These are phyloP conservation scores for Rambutsinella grinnellia DNA, from an alignment of 2,888 invertebrate species.

Conservation along the genomic window DNA sequence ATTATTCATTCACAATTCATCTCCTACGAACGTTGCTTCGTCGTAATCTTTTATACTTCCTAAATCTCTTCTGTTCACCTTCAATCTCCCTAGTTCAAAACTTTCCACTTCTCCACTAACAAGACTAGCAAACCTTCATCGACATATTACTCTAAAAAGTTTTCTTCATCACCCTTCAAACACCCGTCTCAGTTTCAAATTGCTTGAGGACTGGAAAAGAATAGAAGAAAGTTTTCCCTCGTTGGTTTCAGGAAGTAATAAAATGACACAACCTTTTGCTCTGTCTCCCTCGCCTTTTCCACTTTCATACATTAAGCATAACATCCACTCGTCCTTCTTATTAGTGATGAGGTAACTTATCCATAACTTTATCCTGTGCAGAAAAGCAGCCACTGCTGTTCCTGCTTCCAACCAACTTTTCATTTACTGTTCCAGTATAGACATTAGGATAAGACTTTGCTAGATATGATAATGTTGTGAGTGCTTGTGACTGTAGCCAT, in stretches of 20 bases:
- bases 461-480: constrained; percentile 2
- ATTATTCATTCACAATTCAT: no score
- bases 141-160: no score
- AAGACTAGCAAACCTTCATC: no score
- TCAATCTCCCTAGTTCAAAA: no score
- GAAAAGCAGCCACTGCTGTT: not conserved
- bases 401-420: not conserved
- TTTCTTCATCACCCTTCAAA: constrained; percentile 19
- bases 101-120: no score
- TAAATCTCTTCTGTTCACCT: no score
- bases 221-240: constrained; percentile 15
- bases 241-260: constrained; percentile 29
- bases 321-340: constrained; percentile 4
- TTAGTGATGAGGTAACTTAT: constrained; percentile 11
- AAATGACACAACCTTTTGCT: constrained; percentile 16
- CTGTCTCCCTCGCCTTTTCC: not conserved
- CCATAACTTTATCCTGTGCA: not conserved
- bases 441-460: no score
- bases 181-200: constrained; percentile 13
- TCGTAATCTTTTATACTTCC: no score
- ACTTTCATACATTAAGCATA: not conserved
- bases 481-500: constrained; percentile 11
- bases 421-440: no score
- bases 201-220: constrained; percentile 11
- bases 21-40: no score